These are phyloP conservation scores for Ctenoplectra terminalis DNA, from an alignment of 1,140 invertebrate genomes.

Conservation along the genomic window DNA sequence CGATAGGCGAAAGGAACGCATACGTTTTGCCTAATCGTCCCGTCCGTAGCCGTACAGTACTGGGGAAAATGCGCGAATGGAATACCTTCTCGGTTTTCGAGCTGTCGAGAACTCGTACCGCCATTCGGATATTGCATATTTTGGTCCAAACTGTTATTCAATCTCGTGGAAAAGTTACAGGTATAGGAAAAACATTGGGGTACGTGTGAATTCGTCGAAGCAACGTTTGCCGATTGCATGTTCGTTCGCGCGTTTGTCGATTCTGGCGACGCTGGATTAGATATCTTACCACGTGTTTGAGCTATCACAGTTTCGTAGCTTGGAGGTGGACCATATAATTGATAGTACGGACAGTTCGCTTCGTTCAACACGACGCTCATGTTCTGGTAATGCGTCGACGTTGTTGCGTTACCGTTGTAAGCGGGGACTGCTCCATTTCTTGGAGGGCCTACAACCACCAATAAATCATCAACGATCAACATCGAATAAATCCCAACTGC, in stretches of 20 bases:
- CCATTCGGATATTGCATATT: slow-evolving; percentile 52
- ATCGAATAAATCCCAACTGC: neutral
- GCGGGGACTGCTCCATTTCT: slow-evolving; percentile 57
- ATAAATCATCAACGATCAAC: neutral
- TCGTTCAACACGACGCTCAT: slow-evolving; percentile 79
- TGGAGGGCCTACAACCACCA: slow-evolving; percentile 61
- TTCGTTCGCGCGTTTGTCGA: slow-evolving; percentile 44
- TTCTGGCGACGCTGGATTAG: slow-evolving; percentile 72
- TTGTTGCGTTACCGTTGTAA: slow-evolving; percentile 61
- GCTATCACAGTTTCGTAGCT: slow-evolving; percentile 83
- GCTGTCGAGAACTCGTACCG: slow-evolving; percentile 28
- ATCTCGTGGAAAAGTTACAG: slow-evolving; percentile 64
- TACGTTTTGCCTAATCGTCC: slow-evolving; percentile 45
- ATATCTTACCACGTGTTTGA: slow-evolving; percentile 76
- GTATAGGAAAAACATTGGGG: slow-evolving; percentile 70
- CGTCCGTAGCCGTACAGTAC: slow-evolving; percentile 53
- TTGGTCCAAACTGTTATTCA: slow-evolving; percentile 49
- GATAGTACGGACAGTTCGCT: slow-evolving; percentile 80
- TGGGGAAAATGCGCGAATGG: slow-evolving; percentile 62
- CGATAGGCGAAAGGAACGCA: slow-evolving; percentile 61
- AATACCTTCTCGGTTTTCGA: slow-evolving; percentile 37
- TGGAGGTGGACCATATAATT: slow-evolving; percentile 82
- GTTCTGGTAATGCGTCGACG: slow-evolving; percentile 78
- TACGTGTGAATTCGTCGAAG: slow-evolving; percentile 56
- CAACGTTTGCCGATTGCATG: slow-evolving; percentile 39